These are phyloP conservation scores for Sialia sialis DNA, from an alignment of 2,113 vertebrate species.

Conservation along the genomic window DNA sequence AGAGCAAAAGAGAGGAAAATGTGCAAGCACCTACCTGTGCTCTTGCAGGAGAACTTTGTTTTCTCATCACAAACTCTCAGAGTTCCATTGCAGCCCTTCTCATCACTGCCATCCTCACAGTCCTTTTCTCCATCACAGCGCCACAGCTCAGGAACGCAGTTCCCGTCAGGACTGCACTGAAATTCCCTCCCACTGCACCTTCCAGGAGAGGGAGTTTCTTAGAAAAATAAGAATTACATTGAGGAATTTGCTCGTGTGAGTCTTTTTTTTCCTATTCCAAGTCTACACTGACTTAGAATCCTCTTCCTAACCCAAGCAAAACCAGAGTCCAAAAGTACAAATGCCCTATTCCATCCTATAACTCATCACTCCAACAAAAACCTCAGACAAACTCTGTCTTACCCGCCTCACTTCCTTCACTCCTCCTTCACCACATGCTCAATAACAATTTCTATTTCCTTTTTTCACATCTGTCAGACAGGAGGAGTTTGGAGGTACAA, in stretches of 20 bases:
- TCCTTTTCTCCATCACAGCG: slow-evolving; percentile 95
- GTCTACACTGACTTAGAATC: neutral
- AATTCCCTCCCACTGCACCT: slow-evolving; percentile 90
- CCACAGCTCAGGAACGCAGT: slow-evolving; percentile 92
- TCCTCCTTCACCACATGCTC: neutral
- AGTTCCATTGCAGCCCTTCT: slow-evolving; percentile 88
- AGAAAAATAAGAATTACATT: slow-evolving; percentile 12
- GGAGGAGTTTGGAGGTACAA: neutral
- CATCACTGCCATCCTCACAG: slow-evolving; percentile 94
- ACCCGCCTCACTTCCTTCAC: neutral
- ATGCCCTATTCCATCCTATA: neutral
- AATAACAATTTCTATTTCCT: neutral
- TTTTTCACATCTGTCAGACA: neutral
- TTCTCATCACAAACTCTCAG: slow-evolving; percentile 87
- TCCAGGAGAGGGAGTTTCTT: slow-evolving; percentile 80
- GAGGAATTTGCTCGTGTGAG: neutral
- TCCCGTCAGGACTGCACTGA: slow-evolving; percentile 88
- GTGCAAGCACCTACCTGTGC: slow-evolving; percentile 77
- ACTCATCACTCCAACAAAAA: neutral
- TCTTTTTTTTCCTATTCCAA: neutral
- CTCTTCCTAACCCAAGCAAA: neutral
- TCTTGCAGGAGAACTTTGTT: slow-evolving; percentile 93
- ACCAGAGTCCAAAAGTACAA: rapidly evolving
- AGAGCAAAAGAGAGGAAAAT: neutral
- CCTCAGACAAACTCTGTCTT: neutral